These are phyloP conservation scores for Drosophila limbata DNA, from an alignment of 2,888 invertebrate genomes.

Conservation along the genomic window DNA sequence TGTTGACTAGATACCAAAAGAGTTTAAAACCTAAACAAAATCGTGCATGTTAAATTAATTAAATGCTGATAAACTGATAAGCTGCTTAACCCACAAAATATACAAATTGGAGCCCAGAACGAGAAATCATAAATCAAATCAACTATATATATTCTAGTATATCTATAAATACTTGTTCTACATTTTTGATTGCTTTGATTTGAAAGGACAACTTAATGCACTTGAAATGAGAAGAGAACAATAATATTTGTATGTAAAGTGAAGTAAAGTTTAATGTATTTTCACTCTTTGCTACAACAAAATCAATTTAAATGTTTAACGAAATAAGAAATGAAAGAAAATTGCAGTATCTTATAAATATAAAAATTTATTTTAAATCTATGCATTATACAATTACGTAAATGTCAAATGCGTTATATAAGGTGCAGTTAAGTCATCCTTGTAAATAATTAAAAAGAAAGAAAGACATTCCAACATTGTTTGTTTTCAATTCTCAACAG, in stretches of 20 bases:
- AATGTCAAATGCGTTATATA: slow-evolving; percentile 76
- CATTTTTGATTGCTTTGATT: slow-evolving; percentile 17
- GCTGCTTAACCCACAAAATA: slow-evolving; percentile 15
- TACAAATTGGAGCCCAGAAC: slow-evolving; percentile 16
- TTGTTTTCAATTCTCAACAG: slow-evolving; percentile 68
- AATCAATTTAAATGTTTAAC: slow-evolving; percentile 49
- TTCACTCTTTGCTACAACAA: slow-evolving; percentile 59
- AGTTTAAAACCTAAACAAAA: slow-evolving; percentile 38
- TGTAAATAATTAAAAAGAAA: slow-evolving; percentile 85
- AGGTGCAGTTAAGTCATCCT: slow-evolving; percentile 83
- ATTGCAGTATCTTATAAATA: slow-evolving; percentile 61
- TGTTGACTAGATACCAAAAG: slow-evolving; percentile 59
- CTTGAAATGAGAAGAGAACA: slow-evolving; percentile 49
- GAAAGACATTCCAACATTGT: slow-evolving; percentile 85
- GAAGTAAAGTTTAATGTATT: slow-evolving; percentile 60
- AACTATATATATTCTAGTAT: slow-evolving; percentile 4
- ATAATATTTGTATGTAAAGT: slow-evolving; percentile 63
- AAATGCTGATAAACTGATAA: background rate
- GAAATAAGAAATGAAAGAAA: slow-evolving; percentile 23
- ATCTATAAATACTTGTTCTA: slow-evolving; percentile 32
- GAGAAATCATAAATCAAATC: slow-evolving; percentile 12
- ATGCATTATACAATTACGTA: slow-evolving; percentile 69
- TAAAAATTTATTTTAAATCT: slow-evolving; percentile 69
- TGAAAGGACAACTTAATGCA: slow-evolving; percentile 42
- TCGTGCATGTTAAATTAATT: slow-evolving; percentile 22